Base-by-base conservation (phyloP, 2,113 vertebrate genomes). In the Procavia capensis region DNA sequence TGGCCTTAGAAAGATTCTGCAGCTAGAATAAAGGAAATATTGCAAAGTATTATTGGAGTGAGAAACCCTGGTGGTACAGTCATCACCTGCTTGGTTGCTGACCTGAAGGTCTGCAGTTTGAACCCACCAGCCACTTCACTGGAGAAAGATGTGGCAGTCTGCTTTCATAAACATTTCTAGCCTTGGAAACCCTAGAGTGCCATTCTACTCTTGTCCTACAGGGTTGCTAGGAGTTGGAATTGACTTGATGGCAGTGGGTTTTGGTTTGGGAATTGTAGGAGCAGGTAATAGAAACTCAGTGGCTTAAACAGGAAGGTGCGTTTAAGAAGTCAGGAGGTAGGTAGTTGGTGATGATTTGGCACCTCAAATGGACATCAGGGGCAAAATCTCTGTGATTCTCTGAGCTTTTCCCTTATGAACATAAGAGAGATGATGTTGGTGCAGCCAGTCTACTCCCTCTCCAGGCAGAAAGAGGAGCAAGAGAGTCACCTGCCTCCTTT, bases 241-340 rank as follows among this genome's bases (percentile, higher is more conserved):
- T 54, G 13, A 54, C 50, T 54, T 16, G 50, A 54, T 13, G 11
- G 50, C 50, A 54, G 50, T 54, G 50, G 11, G 50, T 16, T 54
- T 54, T 54, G 13, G 47, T 50, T 50, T 50, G 14, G 14, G 14
- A 16, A 54, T 54, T 54, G 17, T 50, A 57, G 14, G 47, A 91
- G 47, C 31, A 59, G 96, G 75, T n/a, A 86, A 75, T 19, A 78
- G 82, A 74, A 70, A 75, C 36, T 61, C 78, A 7, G 66, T 50
- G 79, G 72, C 72, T 72, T 75, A 39, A 84, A 92, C 74, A 95
- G 64, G 88, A 27, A 39, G 22, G 22, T 36, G 88, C 92, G 57
- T 81, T 93, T 83, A 47, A 63, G 87, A n/a, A 3, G 50, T 54
- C 50, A 54, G 50, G 50, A 54, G 50, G 50, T 54, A 54, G 50